phyloP scores from a whole-genome alignment of 2,888 invertebrate species.

The Caenorhabditis macrosperma region DNA sequence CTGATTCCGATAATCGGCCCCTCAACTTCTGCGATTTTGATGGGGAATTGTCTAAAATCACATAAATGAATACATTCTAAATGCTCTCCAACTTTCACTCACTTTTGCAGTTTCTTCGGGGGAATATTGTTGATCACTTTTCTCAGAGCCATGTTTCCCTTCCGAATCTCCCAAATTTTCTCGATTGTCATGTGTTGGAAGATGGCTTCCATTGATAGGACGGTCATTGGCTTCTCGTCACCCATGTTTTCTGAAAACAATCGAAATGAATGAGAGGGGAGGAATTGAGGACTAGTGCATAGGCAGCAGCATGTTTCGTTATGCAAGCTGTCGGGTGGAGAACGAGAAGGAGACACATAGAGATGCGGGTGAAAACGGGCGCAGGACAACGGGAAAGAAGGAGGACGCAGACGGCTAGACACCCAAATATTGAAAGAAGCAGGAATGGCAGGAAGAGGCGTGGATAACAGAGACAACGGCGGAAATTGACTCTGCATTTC shows the following conservation, averaged over 20 bases:
- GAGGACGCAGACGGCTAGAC: not conserved
- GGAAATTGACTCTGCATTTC: no score
- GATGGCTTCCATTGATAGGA: slow-evolving; percentile 11
- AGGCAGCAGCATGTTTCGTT: not conserved
- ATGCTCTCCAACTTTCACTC: not conserved
- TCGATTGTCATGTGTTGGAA: slow-evolving; percentile 2
- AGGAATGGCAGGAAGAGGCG: not conserved
- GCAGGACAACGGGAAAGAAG: not conserved
- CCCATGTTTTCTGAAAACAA: not conserved
- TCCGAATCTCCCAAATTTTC: slow-evolving; percentile 6
- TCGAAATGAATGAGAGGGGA: not conserved
- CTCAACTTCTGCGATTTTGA: not conserved
- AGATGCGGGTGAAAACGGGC: not conserved
- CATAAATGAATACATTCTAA: not conserved
- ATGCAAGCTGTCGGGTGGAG: not conserved
- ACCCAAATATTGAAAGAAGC: not conserved
- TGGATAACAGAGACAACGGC: no score
- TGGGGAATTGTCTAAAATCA: not conserved
- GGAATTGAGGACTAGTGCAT: not conserved
- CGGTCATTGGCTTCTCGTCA: not conserved
- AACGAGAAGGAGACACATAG: not conserved
- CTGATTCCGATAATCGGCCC: not conserved
- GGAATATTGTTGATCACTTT: not conserved
- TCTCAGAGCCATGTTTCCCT: not conserved
- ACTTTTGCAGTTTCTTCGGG: not conserved